phyloP scores from a whole-genome alignment of 2,888 invertebrate genomes.

The Aporophyla nigra region DNA sequence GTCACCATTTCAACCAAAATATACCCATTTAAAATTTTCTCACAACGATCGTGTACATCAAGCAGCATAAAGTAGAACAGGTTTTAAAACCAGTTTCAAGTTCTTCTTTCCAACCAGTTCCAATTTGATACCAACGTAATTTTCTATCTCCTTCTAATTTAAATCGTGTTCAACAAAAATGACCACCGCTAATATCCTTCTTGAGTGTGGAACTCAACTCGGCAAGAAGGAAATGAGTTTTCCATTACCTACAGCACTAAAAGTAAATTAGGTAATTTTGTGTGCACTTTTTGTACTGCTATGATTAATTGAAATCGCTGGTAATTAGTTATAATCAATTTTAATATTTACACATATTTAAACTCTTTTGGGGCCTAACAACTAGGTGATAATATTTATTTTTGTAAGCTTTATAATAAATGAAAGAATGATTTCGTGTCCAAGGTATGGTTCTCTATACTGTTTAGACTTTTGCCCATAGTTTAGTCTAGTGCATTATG shows the following conservation, averaged over 20 bases:
- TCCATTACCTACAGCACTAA: neutral
- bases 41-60: neutral
- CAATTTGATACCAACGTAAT: neutral
- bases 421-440: neutral
- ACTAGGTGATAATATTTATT: too few relatives aligned
- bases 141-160: neutral
- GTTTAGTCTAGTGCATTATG: neutral
- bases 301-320: neutral
- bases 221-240: conserved; percentile 1
- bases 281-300: conserved; percentile 10
- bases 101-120: neutral
- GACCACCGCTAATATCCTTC: neutral
- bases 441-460: too few relatives aligned
- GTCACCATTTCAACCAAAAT: neutral
- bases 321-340: too few relatives aligned
- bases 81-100: neutral
- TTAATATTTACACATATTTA: too few relatives aligned
- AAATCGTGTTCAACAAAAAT: neutral
- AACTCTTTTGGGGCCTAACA: neutral
- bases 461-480: neutral
- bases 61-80: neutral
- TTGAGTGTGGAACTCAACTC: neutral
- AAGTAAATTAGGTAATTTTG: conserved; percentile 14
- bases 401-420: neutral
- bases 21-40: neutral